Base-by-base conservation (phyloP, 2,113 vertebrate genomes). In the Addax nasomaculatus region DNA sequence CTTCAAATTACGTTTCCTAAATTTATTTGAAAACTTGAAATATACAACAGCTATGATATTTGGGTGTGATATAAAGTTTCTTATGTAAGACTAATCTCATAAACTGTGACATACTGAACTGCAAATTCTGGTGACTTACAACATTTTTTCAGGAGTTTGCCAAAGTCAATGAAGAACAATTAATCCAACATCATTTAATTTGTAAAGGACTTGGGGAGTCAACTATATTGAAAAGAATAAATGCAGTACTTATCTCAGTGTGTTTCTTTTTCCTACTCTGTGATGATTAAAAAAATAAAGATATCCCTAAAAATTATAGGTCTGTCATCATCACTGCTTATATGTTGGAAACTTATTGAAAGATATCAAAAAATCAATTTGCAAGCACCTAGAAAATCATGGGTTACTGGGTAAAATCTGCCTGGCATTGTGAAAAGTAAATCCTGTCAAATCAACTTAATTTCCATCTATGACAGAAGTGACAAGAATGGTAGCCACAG, bases 281-380 rank as follows among this genome's bases (percentile, higher is more conserved):
- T 4, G 17, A 94, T 23, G 4, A 67, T 87, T 53, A 0, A 11
- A 55, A 53, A 67, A 92, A 57, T 53, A 45, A 43, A 89, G 33
- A 93, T 27, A 87, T 39, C 43, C 1, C 14, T 93, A 96, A 53
- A 96, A 95, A 97, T 93, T 85, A 92, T 76, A 96, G 79, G 93
- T 36, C 80, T 97, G 83, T 95, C 91, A 95, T 51, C 60, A 90
- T 64, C 57, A 89, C 33, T 96, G 19, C 29, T 90, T 81, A 87
- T 70, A 70, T 36, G 36, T 70, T 90, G 70, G 51, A 96, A 92
- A 57, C 49, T 73, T 88, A 93, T 79, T 92, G 51, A 97, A 85
- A 78, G 27, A 12, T 87, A 93, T 88, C 33, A 97, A 92, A 97
- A 95, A 97, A 87, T 90, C 79, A 96, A 57, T 95, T 96, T 97